Percentiles rank a stretch among this genome's conserved stretches.
Conservation (phyloP, 2,797 vertebrate species). For the Sebastes iracundus region DNA sequence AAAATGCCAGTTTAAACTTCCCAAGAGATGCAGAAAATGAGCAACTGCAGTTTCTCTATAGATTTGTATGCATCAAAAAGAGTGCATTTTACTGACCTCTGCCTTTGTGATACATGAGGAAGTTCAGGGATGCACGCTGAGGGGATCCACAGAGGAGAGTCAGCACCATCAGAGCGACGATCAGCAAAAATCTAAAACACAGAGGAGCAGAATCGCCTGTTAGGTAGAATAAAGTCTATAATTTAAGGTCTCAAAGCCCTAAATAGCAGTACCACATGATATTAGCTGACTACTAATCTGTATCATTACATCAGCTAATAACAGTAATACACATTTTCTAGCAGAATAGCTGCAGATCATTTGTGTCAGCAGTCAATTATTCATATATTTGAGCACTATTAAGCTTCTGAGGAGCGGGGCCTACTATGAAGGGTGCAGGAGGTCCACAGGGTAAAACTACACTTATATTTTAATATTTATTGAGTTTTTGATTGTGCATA, state of each 20-base stretch:
- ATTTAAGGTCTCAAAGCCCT: not conserved
- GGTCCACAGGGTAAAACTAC: not conserved
- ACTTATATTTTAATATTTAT: not conserved
- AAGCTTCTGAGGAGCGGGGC: not conserved
- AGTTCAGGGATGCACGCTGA: not conserved
- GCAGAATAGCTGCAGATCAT: not conserved
- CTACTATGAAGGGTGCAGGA: not conserved
- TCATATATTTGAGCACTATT: not conserved
- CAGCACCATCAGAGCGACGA: constrained; percentile 10
- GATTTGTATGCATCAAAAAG: not conserved
- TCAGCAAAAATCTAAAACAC: constrained; percentile 35
- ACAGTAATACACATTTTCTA: not conserved
- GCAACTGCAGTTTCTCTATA: not conserved
- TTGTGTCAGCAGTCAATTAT: not conserved
- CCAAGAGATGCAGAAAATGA: not conserved
- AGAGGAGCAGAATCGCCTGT: not conserved
- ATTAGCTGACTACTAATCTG: not conserved
- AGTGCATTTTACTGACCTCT: constrained; percentile 34
- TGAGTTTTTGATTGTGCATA: too few species aligned
- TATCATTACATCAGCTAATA: not conserved
- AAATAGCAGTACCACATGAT: not conserved
- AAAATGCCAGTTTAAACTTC: not conserved
- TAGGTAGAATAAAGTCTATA: not conserved
- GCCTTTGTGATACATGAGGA: not conserved
- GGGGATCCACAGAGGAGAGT: constrained; percentile 15